Percentiles rank a stretch among this genome's conserved stretches.
Conservation (phyloP, 2,888 invertebrate genomes). For the Hypomecis punctinalis region DNA sequence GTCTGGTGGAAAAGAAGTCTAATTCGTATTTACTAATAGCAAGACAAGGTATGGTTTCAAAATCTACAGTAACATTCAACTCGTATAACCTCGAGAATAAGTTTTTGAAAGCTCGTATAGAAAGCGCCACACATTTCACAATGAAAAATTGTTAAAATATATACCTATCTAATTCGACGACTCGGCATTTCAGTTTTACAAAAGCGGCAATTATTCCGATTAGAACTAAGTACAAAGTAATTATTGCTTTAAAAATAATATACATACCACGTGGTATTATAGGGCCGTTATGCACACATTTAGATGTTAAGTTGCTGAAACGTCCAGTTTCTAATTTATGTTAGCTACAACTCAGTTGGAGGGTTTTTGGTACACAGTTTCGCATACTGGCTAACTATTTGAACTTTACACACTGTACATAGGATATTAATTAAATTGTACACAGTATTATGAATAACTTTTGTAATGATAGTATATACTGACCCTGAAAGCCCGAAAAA, state of each 20-base stretch:
- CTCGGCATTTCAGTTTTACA: slow-evolving; percentile 52
- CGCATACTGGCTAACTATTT: too few relatives aligned
- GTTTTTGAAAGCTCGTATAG: slow-evolving; percentile 7
- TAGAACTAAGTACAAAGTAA: slow-evolving; percentile 34
- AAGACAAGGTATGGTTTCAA: background rate
- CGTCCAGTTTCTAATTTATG: background rate
- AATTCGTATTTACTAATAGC: background rate
- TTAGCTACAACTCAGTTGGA: background rate
- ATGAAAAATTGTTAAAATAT: slow-evolving; percentile 44
- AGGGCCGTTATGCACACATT: slow-evolving; percentile 19
- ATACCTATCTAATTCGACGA: slow-evolving; percentile 42
- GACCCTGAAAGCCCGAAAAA: too few relatives aligned
- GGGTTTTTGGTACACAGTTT: background rate
- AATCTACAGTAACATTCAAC: background rate
- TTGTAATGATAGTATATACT: too few relatives aligned
- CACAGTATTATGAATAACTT: too few relatives aligned
- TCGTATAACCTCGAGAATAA: background rate
- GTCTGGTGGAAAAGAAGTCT: too few relatives aligned
- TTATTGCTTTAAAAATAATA: slow-evolving; percentile 34
- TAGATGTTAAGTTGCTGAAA: background rate
- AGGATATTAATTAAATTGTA: too few relatives aligned
- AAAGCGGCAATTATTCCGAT: slow-evolving; percentile 55
- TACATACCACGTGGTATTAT: background rate
- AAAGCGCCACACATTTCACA: slow-evolving; percentile 35
- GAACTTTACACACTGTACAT: too few relatives aligned